A percentile compares a stretch with the other conserved stretches of the same genome.
Evolutionary conservation across 2,888 invertebrate species (phyloP).

Genomic region (Bursaphelenchus okinawaensis): DNA sequence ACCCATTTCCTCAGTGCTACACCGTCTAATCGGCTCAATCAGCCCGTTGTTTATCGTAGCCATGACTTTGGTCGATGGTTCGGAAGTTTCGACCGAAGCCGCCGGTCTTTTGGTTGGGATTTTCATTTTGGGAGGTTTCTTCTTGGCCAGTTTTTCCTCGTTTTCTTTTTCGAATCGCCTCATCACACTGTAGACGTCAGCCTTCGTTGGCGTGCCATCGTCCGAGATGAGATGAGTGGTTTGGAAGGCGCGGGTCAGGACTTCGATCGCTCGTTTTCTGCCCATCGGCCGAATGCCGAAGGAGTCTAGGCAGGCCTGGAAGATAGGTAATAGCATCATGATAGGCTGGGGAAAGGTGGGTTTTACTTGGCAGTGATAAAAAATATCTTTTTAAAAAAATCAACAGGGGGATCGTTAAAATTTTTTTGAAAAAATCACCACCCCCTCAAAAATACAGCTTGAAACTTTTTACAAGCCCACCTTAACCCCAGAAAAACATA

Average conservation of each 20-base stretch:
- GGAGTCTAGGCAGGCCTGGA: conserved; percentile 26
- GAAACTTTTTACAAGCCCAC: too few species aligned
- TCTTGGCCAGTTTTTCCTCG: neutral
- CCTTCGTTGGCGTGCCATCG: neutral
- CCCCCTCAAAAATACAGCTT: too few species aligned
- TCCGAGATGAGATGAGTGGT: conserved; percentile 37
- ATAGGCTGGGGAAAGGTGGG: too few species aligned
- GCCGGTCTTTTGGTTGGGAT: neutral
- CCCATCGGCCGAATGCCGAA: conserved; percentile 47
- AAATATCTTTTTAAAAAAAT: too few species aligned
- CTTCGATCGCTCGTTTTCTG: conserved; percentile 38
- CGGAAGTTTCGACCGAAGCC: neutral
- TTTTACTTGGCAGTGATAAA: too few species aligned
- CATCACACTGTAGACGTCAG: neutral
- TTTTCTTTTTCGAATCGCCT: neutral
- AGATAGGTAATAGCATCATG: too few species aligned
- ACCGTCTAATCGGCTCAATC: too few species aligned
- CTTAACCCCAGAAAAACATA: conserved; percentile 9
- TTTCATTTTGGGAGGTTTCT: neutral
- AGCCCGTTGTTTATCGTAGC: too few species aligned
- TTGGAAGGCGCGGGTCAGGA: conserved; percentile 42
- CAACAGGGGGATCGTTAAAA: too few species aligned
- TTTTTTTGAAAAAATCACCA: too few species aligned
- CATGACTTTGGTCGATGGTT: neutral
- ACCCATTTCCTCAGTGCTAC: too few species aligned